phyloP scores from a whole-genome alignment of 2,113 vertebrate genomes.

The Antechinus stuartii region DNA sequence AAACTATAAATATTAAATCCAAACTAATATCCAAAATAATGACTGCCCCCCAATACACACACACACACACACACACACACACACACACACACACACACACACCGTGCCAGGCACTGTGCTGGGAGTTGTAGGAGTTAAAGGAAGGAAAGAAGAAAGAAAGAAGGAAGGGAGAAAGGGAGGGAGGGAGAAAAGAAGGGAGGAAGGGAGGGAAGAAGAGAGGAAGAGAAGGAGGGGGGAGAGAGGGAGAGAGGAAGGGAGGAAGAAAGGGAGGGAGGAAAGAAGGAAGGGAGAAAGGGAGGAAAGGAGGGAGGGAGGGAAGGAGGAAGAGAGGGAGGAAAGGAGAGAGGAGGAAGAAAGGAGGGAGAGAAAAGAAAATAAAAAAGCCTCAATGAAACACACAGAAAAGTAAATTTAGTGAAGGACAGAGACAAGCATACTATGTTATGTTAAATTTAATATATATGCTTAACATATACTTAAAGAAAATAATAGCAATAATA shows the following conservation, averaged over 20 bases:
- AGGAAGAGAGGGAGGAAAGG: no score
- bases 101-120: no score
- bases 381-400: background rate
- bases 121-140: background rate
- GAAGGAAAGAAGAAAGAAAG: no score
- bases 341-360: no score
- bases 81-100: no score
- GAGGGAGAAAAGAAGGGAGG: no score
- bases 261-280: background rate
- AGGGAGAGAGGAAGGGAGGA: background rate
- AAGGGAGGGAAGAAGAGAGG: no score
- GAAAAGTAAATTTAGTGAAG: background rate
- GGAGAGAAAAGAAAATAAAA: no score
- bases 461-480: background rate
- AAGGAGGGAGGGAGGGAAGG: no score
- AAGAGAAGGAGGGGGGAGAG: background rate
- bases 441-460: background rate
- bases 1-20: background rate
- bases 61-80: no score
- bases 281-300: no score
- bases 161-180: no score
- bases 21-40: background rate
- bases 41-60: background rate
- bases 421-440: background rate
- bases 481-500: background rate